phyloP scores from a whole-genome alignment of 2,888 invertebrate species.

The Philonicus albiceps region DNA sequence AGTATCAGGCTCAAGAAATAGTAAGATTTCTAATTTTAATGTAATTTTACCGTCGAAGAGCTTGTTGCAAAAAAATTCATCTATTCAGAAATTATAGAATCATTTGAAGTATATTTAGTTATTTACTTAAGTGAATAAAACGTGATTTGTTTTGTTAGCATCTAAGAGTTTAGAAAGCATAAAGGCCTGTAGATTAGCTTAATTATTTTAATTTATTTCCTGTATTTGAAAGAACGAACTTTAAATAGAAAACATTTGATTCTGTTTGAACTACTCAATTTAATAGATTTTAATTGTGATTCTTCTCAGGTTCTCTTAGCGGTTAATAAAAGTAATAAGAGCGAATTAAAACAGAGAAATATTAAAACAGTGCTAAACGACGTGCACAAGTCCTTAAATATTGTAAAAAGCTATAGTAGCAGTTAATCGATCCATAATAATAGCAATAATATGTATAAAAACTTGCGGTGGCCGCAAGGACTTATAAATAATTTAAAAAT shows the following conservation, averaged over 20 bases:
- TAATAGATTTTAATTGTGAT: constrained; percentile 14
- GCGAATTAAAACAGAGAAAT: constrained; percentile 10
- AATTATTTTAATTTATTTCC: neutral
- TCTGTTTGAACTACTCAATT: neutral
- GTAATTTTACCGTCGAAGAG: too few species aligned
- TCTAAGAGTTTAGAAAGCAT: neutral
- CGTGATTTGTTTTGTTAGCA: neutral
- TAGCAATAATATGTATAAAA: constrained; percentile 24
- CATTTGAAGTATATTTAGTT: neutral
- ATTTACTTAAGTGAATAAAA: neutral
- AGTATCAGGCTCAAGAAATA: too few species aligned
- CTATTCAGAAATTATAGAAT: neutral
- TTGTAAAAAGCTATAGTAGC: neutral
- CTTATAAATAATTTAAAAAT: constrained; percentile 28
- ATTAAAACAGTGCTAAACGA: constrained; percentile 10
- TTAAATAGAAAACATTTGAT: neutral
- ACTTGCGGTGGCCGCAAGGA: neutral
- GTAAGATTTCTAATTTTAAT: too few species aligned
- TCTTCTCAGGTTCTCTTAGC: constrained; percentile 19
- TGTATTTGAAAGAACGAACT: neutral
- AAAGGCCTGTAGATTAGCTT: neutral
- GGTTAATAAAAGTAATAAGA: neutral
- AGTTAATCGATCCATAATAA: neutral
- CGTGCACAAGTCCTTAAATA: constrained; percentile 15
- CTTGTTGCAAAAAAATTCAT: too few species aligned